These are phyloP conservation scores for Sympetrum striolatum DNA, from an alignment of 2,888 invertebrate species.

Conservation along the genomic window DNA sequence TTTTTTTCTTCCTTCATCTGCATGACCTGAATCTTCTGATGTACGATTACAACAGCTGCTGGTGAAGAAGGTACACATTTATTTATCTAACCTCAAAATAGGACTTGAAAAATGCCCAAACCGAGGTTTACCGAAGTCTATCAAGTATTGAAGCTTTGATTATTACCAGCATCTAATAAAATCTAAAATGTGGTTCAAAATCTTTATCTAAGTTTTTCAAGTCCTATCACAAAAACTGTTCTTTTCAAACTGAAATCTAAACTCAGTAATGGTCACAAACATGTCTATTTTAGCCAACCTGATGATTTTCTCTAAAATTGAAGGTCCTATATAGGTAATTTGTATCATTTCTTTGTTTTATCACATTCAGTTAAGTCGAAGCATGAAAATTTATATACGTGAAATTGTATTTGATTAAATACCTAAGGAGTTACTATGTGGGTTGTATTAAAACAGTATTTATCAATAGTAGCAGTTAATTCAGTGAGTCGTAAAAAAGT, in stretches of 20 bases:
- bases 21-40: conserved; percentile 13
- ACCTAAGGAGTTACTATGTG: no score
- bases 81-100: background rate
- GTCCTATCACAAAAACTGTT: background rate
- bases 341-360: no score
- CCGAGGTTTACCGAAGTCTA: no score
- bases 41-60: conserved; percentile 5
- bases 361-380: no score
- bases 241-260: background rate
- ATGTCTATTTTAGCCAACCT: background rate
- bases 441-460: no score
- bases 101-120: conserved; percentile 1
- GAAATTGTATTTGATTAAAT: no score
- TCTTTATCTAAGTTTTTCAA: background rate
- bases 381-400: no score
- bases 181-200: background rate
- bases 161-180: background rate
- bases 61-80: conserved; percentile 36
- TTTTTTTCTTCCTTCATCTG: conserved; percentile 22
- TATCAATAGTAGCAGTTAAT: no score
- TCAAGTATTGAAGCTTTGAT: background rate
- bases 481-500: no score
- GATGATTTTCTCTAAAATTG: background rate
- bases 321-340: no score
- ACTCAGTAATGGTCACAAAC: background rate